Conservation (phyloP, 2,797 vertebrate genomes). For the Ficedula albicollis region DNA sequence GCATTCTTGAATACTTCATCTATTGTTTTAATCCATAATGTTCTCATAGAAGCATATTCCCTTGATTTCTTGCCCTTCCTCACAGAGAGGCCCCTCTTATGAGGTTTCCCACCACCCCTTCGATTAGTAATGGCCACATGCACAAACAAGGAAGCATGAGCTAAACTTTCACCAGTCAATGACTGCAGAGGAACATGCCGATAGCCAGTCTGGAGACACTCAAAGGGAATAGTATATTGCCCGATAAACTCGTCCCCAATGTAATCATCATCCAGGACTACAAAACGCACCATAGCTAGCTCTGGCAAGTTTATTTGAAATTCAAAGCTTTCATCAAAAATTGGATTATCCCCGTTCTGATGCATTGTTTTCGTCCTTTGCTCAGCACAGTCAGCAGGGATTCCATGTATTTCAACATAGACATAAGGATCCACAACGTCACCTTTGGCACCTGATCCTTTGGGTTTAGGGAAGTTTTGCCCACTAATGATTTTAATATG, state of each 20-base stretch:
- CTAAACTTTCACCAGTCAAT: constrained; percentile 90
- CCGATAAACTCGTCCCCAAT: constrained; percentile 98
- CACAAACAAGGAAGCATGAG: constrained; percentile 92
- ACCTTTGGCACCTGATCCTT: constrained; percentile 97
- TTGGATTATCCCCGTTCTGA: constrained; percentile 95
- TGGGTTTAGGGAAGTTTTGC: constrained; percentile 97
- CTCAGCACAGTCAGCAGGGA: constrained; percentile 95
- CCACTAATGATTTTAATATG: constrained; percentile 99
- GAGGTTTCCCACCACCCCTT: constrained; percentile 95
- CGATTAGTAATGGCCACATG: constrained; percentile 98
- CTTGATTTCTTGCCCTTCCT: constrained; percentile 92
- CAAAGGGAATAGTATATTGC: constrained; percentile 97
- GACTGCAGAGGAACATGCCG: constrained; percentile 95
- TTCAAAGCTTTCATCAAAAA: constrained; percentile 98
- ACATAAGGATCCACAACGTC: constrained; percentile 97
- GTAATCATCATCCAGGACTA: constrained; percentile 96
- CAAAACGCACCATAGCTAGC: constrained; percentile 96
- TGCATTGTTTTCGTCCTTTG: constrained; percentile 96
- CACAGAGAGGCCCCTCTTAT: constrained; percentile 95
- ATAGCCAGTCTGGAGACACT: constrained; percentile 97
- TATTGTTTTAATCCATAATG: constrained; percentile 89
- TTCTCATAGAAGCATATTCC: constrained; percentile 95
- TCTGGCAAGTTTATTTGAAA: constrained; percentile 98
- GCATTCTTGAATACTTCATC: constrained; percentile 98
- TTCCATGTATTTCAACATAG: constrained; percentile 96